Base-by-base conservation (phyloP, 2,797 vertebrate species). In the Oreochromis mossambicus region DNA sequence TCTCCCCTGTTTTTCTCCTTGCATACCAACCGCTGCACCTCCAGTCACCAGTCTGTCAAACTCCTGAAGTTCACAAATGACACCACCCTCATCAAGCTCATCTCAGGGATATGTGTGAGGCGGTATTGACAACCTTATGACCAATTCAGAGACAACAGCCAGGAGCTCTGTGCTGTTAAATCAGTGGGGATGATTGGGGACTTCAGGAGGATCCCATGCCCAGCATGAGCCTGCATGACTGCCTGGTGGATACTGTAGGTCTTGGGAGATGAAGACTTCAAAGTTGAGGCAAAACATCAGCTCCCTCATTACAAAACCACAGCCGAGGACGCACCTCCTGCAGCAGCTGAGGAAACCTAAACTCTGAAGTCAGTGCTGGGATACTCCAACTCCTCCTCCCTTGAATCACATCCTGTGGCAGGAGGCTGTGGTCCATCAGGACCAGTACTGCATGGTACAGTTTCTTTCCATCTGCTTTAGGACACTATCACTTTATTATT, bases 171-270 rank as follows among this genome's bases (percentile, higher is more conserved):
- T 19, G 66, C 14, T 70, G 66, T 70, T 46, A 70, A 70, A 46
- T 43, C 41, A 73, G 24, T 1, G 2, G 14, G 15, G 0, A 1
- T 29, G 0, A 0, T 17, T 29, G 21, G 9, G 66, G 41, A 0
- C 66, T 70, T 70, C 41, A 46, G 21, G 2, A 46, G 21, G 41
- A 73, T 11, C 41, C 41, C 24, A 73, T 17, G 24, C 41, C 24
- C 24, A 48, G 11, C 43, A 12, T 73, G 29, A 19, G 43, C 43
- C 4, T 73, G 4, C 43, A 29, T 29, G 68, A 29, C 15, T 19
- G 3, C 21, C 38, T 43, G 21, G 5, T 70, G 38, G 2, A 46
- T 4, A 70, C 38, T 46, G 63, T 11, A 34, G 56, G 56, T 58
- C 56, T 58, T 58, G 15, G 29, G 56, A 11, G 56, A 58, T 34